A percentile compares a stretch with the other conserved stretches of the same genome.
These are phyloP conservation scores for Mirounga angustirostris DNA, from an alignment of 2,113 vertebrate genomes.

Conservation along the genomic window DNA sequence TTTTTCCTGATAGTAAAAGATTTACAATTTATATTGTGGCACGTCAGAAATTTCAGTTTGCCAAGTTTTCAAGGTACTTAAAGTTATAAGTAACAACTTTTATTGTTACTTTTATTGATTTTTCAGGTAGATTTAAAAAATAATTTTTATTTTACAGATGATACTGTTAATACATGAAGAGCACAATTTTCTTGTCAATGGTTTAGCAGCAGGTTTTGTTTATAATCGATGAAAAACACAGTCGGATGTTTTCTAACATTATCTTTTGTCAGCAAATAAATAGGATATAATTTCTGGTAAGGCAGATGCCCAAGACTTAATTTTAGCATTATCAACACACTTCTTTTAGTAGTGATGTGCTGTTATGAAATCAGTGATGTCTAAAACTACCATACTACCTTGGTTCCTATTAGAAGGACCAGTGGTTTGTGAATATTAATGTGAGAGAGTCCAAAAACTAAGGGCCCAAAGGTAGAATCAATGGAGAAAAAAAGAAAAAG, in stretches of 20 bases:
- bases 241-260: slow-evolving; percentile 58
- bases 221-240: slow-evolving; percentile 53
- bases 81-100: not conserved
- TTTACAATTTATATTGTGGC: not conserved
- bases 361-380: not conserved
- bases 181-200: not conserved
- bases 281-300: slow-evolving; percentile 19
- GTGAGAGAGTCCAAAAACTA: not conserved
- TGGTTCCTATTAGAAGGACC: slow-evolving; percentile 58
- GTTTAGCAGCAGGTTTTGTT: slow-evolving; percentile 46
- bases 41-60: not conserved
- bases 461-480: not conserved
- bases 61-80: not conserved
- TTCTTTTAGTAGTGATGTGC: not conserved
- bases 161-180: not conserved
- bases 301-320: slow-evolving; percentile 42
- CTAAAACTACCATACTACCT: not conserved
- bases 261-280: slow-evolving; percentile 52
- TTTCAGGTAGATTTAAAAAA: slow-evolving; percentile 24
- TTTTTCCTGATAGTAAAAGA: not conserved
- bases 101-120: slow-evolving; percentile 26
- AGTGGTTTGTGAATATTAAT: slow-evolving; percentile 52
- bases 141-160: slow-evolving; percentile 61
- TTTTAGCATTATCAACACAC: slow-evolving; percentile 25
- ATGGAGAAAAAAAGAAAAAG: not conserved